A percentile compares a stretch with the other conserved stretches of the same genome.
These are phyloP conservation scores for Paramormyrops kingsleyae DNA, from an alignment of 2,113 vertebrate species.

Conservation along the genomic window DNA sequence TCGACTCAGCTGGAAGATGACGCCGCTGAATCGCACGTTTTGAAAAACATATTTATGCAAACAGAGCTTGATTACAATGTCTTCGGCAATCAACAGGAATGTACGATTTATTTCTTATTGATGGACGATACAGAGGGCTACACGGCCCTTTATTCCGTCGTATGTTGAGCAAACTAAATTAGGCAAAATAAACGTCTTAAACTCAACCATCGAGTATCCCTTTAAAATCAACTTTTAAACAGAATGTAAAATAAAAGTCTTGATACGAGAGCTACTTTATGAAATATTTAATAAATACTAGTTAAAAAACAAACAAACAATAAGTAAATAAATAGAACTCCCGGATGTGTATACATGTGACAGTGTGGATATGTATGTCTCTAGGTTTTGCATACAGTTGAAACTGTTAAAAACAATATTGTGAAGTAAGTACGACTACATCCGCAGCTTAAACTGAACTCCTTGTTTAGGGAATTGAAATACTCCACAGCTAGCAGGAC, in stretches of 20 bases:
- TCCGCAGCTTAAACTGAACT: neutral
- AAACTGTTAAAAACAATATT: neutral
- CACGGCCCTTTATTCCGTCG: neutral
- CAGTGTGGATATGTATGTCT: neutral
- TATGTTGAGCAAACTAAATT: neutral
- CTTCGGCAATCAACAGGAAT: neutral
- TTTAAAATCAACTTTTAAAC: neutral
- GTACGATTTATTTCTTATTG: neutral
- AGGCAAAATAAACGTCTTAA: neutral
- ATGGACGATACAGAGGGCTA: neutral
- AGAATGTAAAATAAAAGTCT: neutral
- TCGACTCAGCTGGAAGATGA: neutral
- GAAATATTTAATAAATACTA: constrained; percentile 8
- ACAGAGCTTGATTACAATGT: neutral
- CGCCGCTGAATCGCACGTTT: neutral
- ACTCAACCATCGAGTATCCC: neutral
- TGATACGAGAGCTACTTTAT: neutral
- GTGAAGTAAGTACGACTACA: neutral
- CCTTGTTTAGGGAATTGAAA: neutral
- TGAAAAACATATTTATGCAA: neutral
- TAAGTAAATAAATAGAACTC: neutral
- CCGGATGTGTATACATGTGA: neutral
- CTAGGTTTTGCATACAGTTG: neutral
- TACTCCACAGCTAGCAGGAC: neutral
- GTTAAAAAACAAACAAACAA: neutral